A percentile compares a stretch with the other conserved stretches of the same genome.
Conservation (phyloP, 92 coral and sea anemone genomes). For the Parazoanthus darwini region DNA sequence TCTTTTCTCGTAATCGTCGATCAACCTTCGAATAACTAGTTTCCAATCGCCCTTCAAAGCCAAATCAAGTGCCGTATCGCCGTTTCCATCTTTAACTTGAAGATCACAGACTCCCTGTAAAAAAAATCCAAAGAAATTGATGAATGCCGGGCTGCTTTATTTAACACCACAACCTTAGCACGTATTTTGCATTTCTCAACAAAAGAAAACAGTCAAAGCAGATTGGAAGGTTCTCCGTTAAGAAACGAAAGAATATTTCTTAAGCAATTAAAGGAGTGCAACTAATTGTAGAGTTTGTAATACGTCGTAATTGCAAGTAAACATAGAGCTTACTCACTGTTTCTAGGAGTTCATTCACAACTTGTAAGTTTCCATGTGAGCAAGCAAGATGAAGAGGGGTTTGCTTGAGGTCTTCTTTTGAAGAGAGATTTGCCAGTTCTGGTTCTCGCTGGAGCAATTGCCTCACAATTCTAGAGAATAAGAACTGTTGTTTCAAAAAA, state of each 20-base stretch:
- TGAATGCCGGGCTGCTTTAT: too few relatives aligned
- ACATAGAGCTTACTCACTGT: background rate
- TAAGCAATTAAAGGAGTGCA: background rate
- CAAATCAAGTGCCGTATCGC: background rate
- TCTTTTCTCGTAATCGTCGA: slow-evolving; percentile 14
- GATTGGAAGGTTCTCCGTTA: background rate
- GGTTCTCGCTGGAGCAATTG: slow-evolving; percentile 9
- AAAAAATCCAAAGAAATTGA: background rate
- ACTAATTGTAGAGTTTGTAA: background rate
- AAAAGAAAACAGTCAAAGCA: too few relatives aligned
- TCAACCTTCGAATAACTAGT: background rate
- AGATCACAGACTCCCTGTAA: background rate
- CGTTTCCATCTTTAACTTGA: background rate
- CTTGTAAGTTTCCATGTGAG: background rate
- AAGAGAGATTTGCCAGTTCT: background rate
- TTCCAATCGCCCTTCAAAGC: background rate
- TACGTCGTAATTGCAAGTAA: background rate
- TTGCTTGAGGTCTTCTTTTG: background rate
- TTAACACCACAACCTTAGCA: background rate
- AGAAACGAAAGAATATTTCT: too few relatives aligned
- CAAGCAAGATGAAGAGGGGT: slow-evolving; percentile 16
- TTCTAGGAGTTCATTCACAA: slow-evolving; percentile 15
- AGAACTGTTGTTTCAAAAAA: background rate
- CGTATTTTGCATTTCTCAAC: background rate
- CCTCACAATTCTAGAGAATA: slow-evolving; percentile 3